These are phyloP conservation scores for Bombyx mori DNA, from an alignment of 1,140 invertebrate species.

Conservation along the genomic window DNA sequence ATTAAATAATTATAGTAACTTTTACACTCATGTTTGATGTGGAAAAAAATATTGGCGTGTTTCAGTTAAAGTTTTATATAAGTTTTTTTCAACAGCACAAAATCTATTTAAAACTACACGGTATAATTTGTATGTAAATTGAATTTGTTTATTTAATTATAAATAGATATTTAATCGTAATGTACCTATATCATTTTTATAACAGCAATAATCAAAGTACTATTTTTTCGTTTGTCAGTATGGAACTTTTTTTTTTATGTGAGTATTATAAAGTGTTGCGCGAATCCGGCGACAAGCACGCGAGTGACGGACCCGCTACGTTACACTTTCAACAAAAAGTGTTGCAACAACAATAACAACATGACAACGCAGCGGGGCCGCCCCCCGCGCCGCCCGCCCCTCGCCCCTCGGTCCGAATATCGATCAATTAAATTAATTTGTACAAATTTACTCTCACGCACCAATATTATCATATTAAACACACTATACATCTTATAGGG, in stretches of 20 bases:
- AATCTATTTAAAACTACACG: no score
- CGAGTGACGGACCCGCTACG: constrained; percentile 20
- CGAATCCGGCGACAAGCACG: constrained; percentile 12
- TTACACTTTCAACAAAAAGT: constrained; percentile 28
- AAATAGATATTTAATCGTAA: no score
- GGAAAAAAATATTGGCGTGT: no score
- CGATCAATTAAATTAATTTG: constrained; percentile 55
- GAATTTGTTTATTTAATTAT: no score
- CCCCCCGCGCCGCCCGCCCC: constrained; percentile 14
- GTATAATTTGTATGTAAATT: no score
- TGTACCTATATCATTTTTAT: no score
- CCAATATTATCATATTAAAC: constrained; percentile 32
- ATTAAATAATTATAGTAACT: no score
- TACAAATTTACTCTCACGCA: constrained; percentile 47
- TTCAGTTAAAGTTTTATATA: no score
- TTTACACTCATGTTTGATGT: no score
- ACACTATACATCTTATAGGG: constrained; percentile 59
- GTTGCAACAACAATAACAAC: constrained; percentile 28
- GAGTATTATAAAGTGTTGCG: constrained; percentile 50
- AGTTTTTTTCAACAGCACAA: no score
- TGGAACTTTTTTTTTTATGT: constrained; percentile 1
- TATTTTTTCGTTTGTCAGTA: no score
- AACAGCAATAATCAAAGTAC: no score
- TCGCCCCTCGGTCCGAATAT: constrained; percentile 20
- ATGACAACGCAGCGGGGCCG: constrained; percentile 23